These are phyloP conservation scores for Nothocercus nigrocapillus DNA, from an alignment of 2,113 vertebrate genomes.

Conservation along the genomic window DNA sequence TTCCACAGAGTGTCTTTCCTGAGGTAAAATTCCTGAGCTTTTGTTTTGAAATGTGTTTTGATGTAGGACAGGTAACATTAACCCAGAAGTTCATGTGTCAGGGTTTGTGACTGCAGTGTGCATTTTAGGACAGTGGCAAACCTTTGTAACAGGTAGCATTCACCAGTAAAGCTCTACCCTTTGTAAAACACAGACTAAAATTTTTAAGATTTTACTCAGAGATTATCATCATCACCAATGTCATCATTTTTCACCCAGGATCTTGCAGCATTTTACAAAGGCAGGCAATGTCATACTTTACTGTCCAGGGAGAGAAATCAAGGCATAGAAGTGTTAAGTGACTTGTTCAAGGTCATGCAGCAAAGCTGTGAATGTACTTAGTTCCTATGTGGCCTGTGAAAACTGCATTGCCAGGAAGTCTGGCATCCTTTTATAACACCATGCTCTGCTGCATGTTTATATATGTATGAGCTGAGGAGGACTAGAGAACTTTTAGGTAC, in stretches of 20 bases:
- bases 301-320: not conserved
- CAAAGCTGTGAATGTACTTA: not conserved
- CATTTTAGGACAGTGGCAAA: not conserved
- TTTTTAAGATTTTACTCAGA: not conserved
- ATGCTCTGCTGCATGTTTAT: not conserved
- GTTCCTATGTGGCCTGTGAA: not conserved
- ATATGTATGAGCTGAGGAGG: not conserved
- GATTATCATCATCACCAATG: not conserved
- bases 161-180: not conserved
- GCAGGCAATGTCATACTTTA: not conserved
- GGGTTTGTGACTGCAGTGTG: not conserved
- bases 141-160: not conserved
- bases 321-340: not conserved
- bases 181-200: not conserved
- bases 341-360: conserved; percentile 11
- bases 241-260: not conserved
- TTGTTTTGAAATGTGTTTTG: not conserved
- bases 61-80: fast-evolving
- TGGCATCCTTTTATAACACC: not conserved
- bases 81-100: fast-evolving
- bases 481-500: not conserved
- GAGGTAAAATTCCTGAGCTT: not conserved
- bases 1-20: not conserved
- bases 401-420: not conserved
- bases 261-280: not conserved